A percentile compares a stretch with the other conserved stretches of the same genome.
Conservation (phyloP, 2,113 vertebrate species). For the Amphilophus citrinellus region DNA sequence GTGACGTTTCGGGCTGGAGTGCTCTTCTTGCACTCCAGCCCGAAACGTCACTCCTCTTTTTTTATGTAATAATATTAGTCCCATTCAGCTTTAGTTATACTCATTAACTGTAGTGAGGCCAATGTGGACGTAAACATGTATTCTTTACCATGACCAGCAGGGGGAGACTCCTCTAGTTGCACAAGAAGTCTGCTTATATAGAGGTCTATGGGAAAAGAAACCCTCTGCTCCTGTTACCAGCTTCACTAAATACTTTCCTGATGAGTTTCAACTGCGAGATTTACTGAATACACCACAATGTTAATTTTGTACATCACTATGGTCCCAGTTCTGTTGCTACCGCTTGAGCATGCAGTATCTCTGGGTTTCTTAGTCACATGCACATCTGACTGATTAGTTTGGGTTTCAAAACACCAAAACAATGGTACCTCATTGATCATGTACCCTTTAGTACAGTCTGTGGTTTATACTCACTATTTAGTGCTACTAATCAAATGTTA, state of each 20-base stretch:
- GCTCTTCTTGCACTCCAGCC: too few species aligned
- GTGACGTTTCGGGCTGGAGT: too few species aligned
- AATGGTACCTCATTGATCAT: too few species aligned
- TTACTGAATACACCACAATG: background rate
- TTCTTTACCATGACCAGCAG: background rate
- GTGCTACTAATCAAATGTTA: background rate
- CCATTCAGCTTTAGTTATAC: background rate
- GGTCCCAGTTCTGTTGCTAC: background rate
- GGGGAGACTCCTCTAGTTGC: background rate
- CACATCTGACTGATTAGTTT: background rate
- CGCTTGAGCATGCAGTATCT: background rate
- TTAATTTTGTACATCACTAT: background rate
- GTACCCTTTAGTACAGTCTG: background rate
- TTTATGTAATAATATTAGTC: background rate
- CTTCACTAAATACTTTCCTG: background rate
- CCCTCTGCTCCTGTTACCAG: background rate
- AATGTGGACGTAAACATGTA: background rate
- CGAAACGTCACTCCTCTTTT: too few species aligned
- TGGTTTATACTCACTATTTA: background rate
- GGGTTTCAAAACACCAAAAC: background rate
- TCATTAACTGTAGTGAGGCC: background rate
- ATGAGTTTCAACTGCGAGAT: background rate
- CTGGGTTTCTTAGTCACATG: background rate
- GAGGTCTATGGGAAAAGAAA: background rate
- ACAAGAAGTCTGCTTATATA: background rate